These are phyloP conservation scores for Prosopocoilus inquinatus DNA, from an alignment of 2,888 invertebrate species.

Conservation along the genomic window DNA sequence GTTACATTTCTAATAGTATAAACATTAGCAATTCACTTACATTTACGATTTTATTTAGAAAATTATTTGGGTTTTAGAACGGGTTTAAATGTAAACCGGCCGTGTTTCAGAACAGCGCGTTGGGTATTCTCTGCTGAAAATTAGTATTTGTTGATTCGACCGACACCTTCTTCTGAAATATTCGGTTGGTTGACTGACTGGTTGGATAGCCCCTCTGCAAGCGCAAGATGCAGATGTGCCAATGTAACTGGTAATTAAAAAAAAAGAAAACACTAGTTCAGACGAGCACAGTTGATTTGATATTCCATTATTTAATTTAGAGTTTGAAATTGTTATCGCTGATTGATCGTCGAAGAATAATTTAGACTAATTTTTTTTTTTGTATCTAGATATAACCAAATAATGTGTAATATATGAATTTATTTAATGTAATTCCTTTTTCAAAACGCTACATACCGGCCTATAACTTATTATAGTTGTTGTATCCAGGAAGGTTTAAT, in stretches of 20 bases:
- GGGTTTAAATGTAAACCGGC: background rate
- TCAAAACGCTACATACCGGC: conserved; percentile 26
- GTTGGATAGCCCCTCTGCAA: conserved; percentile 7
- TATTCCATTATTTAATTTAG: conserved; percentile 16
- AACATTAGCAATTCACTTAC: background rate
- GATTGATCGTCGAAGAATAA: conserved; percentile 13
- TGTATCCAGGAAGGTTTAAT: conserved; percentile 23
- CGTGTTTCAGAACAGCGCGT: conserved; percentile 8
- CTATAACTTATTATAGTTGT: conserved; percentile 27
- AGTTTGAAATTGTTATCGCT: conserved; percentile 25
- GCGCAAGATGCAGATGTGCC: conserved; percentile 14
- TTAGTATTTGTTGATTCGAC: background rate
- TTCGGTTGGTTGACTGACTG: background rate
- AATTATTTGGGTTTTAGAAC: conserved; percentile 12
- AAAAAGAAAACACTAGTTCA: conserved; percentile 22
- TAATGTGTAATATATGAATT: conserved; percentile 11
- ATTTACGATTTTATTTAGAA: background rate
- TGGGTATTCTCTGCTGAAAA: background rate
- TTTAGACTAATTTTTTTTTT: conserved; percentile 20
- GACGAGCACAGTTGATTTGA: conserved; percentile 17
- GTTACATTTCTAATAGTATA: conserved; percentile 2
- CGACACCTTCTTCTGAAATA: background rate
- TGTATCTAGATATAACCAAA: conserved; percentile 17
- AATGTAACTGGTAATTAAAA: conserved; percentile 4
- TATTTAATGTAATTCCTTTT: conserved; percentile 21